A percentile compares a stretch with the other conserved stretches of the same genome.
These are phyloP conservation scores for Bos javanicus DNA, from an alignment of 2,113 vertebrate genomes.

Conservation along the genomic window DNA sequence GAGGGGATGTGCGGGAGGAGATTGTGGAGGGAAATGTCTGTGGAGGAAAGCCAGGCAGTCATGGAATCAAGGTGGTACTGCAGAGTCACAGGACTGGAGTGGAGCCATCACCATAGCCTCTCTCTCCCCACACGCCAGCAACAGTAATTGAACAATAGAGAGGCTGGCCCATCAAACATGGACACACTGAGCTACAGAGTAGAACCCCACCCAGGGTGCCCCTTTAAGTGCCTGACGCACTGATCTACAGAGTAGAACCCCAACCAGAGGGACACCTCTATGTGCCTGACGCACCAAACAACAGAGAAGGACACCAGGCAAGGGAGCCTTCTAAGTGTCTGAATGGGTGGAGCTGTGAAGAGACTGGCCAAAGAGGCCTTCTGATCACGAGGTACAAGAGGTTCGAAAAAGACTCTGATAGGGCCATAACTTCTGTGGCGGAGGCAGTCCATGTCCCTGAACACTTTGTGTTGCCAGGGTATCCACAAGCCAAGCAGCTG, in stretches of 20 bases:
- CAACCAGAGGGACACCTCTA: neutral
- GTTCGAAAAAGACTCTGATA: neutral
- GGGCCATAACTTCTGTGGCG: neutral
- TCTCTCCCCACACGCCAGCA: neutral
- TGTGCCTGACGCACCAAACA: accelerated
- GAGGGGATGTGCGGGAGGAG: neutral
- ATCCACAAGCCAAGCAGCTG: neutral
- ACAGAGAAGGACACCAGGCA: neutral
- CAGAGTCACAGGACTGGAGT: neutral
- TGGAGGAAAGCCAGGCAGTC: neutral
- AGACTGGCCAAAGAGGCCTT: neutral
- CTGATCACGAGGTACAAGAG: neutral
- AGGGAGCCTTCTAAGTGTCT: neutral
- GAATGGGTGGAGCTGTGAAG: neutral
- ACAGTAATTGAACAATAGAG: neutral
- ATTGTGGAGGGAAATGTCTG: neutral
- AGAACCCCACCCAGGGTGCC: neutral
- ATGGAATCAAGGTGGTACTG: neutral
- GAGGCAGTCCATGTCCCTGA: neutral
- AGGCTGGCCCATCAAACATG: accelerated
- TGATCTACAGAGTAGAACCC: neutral
- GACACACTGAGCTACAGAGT: neutral
- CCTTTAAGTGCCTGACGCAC: neutral
- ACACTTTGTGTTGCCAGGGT: neutral
- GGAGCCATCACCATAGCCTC: neutral